Evolutionary conservation across 1,140 invertebrate genomes (phyloP).

Genomic region (Conus ventricosus): DNA sequence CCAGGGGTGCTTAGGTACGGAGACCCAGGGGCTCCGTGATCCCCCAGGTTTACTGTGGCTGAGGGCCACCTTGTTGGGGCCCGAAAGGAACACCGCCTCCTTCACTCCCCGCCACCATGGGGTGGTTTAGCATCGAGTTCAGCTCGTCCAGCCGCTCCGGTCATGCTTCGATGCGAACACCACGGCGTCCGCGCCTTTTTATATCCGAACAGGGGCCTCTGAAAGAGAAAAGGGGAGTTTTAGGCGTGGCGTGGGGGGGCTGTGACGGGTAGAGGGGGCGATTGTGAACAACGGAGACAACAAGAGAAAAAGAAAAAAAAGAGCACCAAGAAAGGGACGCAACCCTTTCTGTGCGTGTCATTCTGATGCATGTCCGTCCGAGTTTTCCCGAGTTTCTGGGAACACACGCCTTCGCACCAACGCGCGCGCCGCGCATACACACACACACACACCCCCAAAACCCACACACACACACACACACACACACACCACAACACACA

Average conservation of each 20-base stretch:
- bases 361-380: not conserved
- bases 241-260: no score
- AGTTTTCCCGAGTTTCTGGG: not conserved
- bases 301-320: not conserved
- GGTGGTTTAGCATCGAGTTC: slow-evolving; percentile 69
- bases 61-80: slow-evolving; percentile 98
- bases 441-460: no score
- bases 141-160: slow-evolving; percentile 66
- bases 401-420: not conserved
- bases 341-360: no score
- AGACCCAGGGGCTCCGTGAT: slow-evolving; percentile 97
- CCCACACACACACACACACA: no score
- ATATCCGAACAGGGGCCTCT: slow-evolving; percentile 71
- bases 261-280: not conserved
- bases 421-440: not conserved
- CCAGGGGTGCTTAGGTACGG: slow-evolving; percentile 73
- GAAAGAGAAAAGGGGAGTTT: not conserved
- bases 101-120: slow-evolving; percentile 89
- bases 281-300: not conserved
- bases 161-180: slow-evolving; percentile 71
- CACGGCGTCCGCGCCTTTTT: slow-evolving; percentile 69
- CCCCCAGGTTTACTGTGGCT: slow-evolving; percentile 98
- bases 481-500: no score
- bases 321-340: not conserved
- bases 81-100: slow-evolving; percentile 97